These are phyloP conservation scores for Myopa testacea DNA, from an alignment of 2,888 invertebrate species.

Conservation along the genomic window DNA sequence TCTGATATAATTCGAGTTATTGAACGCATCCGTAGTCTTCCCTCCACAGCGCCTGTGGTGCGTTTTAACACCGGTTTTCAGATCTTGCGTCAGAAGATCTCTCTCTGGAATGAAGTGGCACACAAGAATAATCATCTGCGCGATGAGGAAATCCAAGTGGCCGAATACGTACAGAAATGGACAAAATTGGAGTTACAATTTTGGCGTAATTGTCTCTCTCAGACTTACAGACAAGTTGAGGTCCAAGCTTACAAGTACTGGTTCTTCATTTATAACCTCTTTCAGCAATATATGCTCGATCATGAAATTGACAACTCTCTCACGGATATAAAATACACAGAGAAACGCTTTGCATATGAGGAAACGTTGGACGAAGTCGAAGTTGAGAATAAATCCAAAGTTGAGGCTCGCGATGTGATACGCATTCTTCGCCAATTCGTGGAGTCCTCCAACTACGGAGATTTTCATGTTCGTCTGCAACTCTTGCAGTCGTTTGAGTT, in stretches of 20 bases:
- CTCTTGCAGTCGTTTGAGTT: conserved; percentile 85
- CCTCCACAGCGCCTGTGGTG: conserved; percentile 85
- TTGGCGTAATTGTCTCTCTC: conserved; percentile 87
- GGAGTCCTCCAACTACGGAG: conserved; percentile 84
- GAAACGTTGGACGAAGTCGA: conserved; percentile 53
- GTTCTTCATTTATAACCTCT: conserved; percentile 85
- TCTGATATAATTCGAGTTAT: conserved; percentile 74
- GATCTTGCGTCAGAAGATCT: conserved; percentile 83
- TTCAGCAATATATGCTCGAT: conserved; percentile 73
- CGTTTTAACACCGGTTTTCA: conserved; percentile 93
- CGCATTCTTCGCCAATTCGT: conserved; percentile 83
- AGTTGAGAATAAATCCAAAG: conserved; percentile 52
- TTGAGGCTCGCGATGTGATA: conserved; percentile 62
- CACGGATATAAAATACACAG: conserved; percentile 55
- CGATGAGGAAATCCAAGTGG: conserved; percentile 78
- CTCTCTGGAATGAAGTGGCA: conserved; percentile 94
- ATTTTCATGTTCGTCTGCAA: conserved; percentile 82
- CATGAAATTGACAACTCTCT: conserved; percentile 55
- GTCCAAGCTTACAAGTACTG: conserved; percentile 86
- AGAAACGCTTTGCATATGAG: conserved; percentile 58
- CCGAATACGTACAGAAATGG: conserved; percentile 89
- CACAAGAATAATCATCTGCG: conserved; percentile 86
- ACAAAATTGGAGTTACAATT: conserved; percentile 87
- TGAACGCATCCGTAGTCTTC: conserved; percentile 76
- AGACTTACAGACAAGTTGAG: conserved; percentile 75